A percentile compares a stretch with the other conserved stretches of the same genome.
Conservation (phyloP, 2,888 invertebrate genomes). For the Caenorhabditis auriculariae region DNA sequence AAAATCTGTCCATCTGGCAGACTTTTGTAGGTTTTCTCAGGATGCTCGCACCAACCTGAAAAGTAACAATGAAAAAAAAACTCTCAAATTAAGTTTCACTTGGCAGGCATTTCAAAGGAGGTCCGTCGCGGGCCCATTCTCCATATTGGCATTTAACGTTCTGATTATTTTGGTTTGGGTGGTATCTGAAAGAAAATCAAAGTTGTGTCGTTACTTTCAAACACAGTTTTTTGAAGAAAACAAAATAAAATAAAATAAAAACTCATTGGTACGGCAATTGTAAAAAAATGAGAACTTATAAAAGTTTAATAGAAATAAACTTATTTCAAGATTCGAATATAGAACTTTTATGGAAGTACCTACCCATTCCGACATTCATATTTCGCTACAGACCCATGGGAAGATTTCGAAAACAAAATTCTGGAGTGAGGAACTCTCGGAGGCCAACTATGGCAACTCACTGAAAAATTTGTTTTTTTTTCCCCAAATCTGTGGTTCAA, state of each 20-base stretch:
- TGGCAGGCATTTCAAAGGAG: conserved; percentile 57
- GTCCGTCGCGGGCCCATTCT: conserved; percentile 73
- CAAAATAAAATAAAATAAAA: neutral
- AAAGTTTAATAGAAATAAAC: too few relatives aligned
- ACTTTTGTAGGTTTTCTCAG: conserved; percentile 54
- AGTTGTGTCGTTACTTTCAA: neutral
- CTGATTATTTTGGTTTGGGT: conserved; percentile 30
- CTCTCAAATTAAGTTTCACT: conserved; percentile 20
- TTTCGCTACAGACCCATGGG: conserved; percentile 87
- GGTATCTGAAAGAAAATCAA: conserved; percentile 66
- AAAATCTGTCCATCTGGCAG: conserved; percentile 64
- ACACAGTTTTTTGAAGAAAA: neutral
- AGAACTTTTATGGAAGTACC: too few relatives aligned
- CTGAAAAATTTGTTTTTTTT: conserved; percentile 62
- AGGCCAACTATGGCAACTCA: conserved; percentile 80
- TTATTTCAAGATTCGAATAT: too few relatives aligned
- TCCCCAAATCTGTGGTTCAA: neutral
- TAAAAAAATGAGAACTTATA: too few relatives aligned
- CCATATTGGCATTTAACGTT: conserved; percentile 87
- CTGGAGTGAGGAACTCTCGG: conserved; percentile 85
- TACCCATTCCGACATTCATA: conserved; percentile 37
- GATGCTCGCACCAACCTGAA: conserved; percentile 61
- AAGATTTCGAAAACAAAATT: conserved; percentile 94
- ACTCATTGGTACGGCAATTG: too few relatives aligned
- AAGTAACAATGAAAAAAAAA: neutral